These are phyloP conservation scores for Scaptomyza montana DNA, from an alignment of 1,140 invertebrate genomes.

Conservation along the genomic window DNA sequence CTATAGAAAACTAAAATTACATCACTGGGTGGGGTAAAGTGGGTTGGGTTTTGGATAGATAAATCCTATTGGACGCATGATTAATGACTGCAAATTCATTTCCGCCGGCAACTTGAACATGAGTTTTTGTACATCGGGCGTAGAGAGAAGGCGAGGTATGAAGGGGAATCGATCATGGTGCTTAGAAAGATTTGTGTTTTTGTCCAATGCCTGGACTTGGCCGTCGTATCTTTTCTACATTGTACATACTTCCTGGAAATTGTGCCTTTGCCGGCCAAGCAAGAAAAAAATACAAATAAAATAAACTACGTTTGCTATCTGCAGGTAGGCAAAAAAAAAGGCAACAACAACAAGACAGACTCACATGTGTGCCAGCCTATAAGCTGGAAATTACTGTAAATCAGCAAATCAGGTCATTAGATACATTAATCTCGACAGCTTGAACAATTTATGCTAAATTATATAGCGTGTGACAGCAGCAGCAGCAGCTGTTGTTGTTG, in stretches of 20 bases:
- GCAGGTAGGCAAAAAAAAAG: slow-evolving; percentile 52
- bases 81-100: slow-evolving; percentile 78
- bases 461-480: slow-evolving; percentile 69
- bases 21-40: neutral
- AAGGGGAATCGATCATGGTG: slow-evolving; percentile 4
- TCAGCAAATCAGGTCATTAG: slow-evolving; percentile 82
- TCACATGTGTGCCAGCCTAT: slow-evolving; percentile 41
- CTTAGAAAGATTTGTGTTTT: slow-evolving; percentile 40
- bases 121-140: neutral
- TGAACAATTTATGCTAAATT: slow-evolving; percentile 81
- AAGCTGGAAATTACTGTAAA: slow-evolving; percentile 81
- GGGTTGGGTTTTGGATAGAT: neutral
- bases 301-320: slow-evolving; percentile 20
- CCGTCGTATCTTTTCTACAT: neutral
- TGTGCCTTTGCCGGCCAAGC: no score
- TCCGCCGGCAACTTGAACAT: slow-evolving; percentile 51
- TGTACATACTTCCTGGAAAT: no score
- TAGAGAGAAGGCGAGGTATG: neutral
- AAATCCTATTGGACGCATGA: slow-evolving; percentile 74
- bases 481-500: slow-evolving; percentile 18
- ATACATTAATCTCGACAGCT: slow-evolving; percentile 81
- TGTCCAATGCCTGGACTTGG: slow-evolving; percentile 19
- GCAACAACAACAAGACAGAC: neutral
- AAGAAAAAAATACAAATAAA: no score
- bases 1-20: slow-evolving; percentile 25